These are phyloP conservation scores for Pitangus sulphuratus DNA, from an alignment of 2,797 vertebrate species.

Conservation along the genomic window DNA sequence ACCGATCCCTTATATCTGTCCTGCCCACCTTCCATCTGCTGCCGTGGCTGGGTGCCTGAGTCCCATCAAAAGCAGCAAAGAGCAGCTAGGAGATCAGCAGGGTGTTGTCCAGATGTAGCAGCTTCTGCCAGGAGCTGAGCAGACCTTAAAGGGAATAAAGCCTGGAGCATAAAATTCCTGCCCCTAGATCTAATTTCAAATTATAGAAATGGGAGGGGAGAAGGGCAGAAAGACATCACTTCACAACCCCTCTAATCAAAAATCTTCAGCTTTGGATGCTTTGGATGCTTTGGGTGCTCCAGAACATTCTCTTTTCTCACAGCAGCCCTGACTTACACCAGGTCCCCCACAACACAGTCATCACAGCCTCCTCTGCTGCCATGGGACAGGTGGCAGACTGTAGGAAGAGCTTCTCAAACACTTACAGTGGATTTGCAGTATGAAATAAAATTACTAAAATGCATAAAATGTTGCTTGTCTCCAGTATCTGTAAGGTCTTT, in stretches of 20 bases:
- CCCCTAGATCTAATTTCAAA: neutral
- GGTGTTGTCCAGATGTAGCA: rapidly evolving
- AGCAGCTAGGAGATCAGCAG: neutral
- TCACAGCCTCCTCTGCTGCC: rapidly evolving
- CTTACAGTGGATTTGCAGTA: neutral
- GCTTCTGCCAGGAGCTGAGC: neutral
- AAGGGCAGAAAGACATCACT: neutral
- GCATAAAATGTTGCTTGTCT: neutral
- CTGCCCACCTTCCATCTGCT: neutral
- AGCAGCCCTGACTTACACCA: rapidly evolving
- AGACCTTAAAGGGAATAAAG: neutral
- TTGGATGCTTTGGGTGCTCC: neutral
- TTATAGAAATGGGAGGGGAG: neutral
- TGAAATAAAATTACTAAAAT: neutral
- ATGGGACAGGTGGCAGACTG: rapidly evolving
- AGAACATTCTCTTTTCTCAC: neutral
- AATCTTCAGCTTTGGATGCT: neutral
- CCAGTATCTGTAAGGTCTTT: neutral
- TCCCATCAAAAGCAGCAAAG: neutral
- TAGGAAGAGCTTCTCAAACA: neutral
- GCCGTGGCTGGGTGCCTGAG: rapidly evolving
- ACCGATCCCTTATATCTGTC: rapidly evolving
- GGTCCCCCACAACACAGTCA: rapidly evolving
- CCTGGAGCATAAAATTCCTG: neutral
- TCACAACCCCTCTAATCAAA: neutral